Base-by-base conservation (phyloP, 2,888 invertebrate species). In the Nipponacmea schrenckii region DNA sequence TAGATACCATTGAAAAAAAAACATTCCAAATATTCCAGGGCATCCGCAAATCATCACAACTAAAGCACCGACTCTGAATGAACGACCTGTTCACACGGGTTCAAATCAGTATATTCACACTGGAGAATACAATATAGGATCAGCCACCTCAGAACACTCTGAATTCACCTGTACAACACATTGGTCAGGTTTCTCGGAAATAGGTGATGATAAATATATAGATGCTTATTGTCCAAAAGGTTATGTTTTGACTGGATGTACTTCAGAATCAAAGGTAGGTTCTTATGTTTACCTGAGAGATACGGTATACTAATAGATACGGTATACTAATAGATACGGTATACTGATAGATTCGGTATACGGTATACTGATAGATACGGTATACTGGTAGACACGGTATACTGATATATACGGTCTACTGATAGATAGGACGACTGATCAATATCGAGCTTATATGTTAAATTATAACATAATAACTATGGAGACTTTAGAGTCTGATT, bases 161-260 rank as follows among this genome's bases (percentile, higher is more conserved):
- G 56, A 15, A 14, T 17, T 24, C 45, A 67, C 75, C 8, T 77
- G 77, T 62, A 65, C 63, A 50, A 68, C 69, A 17, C 64, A 70
- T 44, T 56, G 48, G 62, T 77, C 77, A n/a, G 48, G 62, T 0
- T 31, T 62, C 10, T 74, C 77, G 1, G 69, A 63, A 14, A 50
- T 69, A n/a, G 70, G 69, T n/a, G 77, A 75, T 27, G 67, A 74
- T 63, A 72, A 74, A 64, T 45, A 44, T 17, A 67, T 56, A 3
- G 69, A 71, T 5, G 71, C 72, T 3, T 45, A 26, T 24, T 77
- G 77, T 48, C 64, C 69, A 20, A 31, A 44, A 14, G 74, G 69
- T 1, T 72, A 75, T 56, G 67, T 77, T 8, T 63, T 77, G 64
- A 74, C 77, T 10, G 70, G 75, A 17, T 77, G 77, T 63, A 62